Evolutionary conservation across 2,797 vertebrate species (phyloP), one percentile per base, ranked within the genome.

Genomic region (Florisuga fusca): DNA sequence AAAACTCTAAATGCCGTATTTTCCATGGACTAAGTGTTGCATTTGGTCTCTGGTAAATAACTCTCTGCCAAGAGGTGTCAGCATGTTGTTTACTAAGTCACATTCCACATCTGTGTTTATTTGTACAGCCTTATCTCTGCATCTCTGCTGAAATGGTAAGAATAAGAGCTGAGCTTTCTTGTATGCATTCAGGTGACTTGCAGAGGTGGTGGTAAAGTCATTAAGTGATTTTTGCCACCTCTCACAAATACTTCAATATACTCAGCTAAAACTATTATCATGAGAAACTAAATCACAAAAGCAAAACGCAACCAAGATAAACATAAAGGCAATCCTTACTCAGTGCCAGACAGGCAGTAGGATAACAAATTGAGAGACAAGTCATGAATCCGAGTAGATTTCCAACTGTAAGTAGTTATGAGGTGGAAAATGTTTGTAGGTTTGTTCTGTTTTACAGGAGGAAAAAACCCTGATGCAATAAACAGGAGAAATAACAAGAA

Each of bases 21-120:
- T 91, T 91, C 80, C 92, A 86, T 5, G 69, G 78, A 64, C 38
- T 77, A 87, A 78, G 58, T 10, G 10, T 45, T 90, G 74, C 55
- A 74, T 71, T 22, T 84, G 38, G 79, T 54, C 71, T 53, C 80
- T 76, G 83, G 82, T 55, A 96, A 97, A 94, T 5, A 95, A 68
- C 16, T 75, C 82, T 74, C 62, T 80, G 78, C 91, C 85, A 73
- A 94, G 73, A 96, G 58, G 89, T 84, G 94, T 93, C 92, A 94
- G 87, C 57, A 23, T 45, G 50, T 61, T 73, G 67, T 74, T 84
- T 77, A 79, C 89, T 75, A 53, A 61, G 84, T 72, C 54, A 43
- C 26, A 53, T 94, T 87, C 78, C 25, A 2, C 76, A 93, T 76
- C 84, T 83, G 73, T 87, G 84, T 83, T 91, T 92, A 85, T 34